Evolutionary conservation across 1,140 invertebrate genomes (phyloP), one percentile per base, ranked within the genome.

Genomic region (Himalopsyche phryganea): DNA sequence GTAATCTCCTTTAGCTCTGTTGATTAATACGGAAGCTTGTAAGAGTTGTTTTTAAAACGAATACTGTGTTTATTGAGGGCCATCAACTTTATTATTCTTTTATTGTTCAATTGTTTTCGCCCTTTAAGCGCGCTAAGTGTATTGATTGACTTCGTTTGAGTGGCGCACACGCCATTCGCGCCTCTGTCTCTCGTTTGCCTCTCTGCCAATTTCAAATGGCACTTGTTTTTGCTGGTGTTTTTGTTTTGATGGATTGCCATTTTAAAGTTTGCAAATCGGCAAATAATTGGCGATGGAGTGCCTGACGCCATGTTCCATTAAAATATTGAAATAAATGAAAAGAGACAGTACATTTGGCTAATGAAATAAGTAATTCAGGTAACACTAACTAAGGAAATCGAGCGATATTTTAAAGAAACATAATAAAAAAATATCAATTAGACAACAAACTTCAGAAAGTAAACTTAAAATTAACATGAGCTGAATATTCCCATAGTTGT

Each of bases 81-180:
- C 61, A 63, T 63, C 61, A 63, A 45, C 57, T 63, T 63, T 63
- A 63, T 59, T 59, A 59, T 63, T 59, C 33, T 60, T 63, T 63
- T 63, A 63, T 63, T 63, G 53, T 57, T 57, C 57, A 56, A 63
- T 63, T 63, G 61, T 63, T 63, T 63, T 63, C 61, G 61, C 61
- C 56, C 48, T 48, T 56, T 63, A 58, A 63, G 54, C 56, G 50
- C 46, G 40, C 40, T 45, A 33, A 45, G 44, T 55, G 33, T 52
- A 63, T 59, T 49, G 60, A 63, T 63, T 63, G 49, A 41, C 56
- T 63, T 63, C 59, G 56, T 63, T 59, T 56, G 56, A 40, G 50
- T 28, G 54, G 35, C 35, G 35, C 6, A 15, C 13, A 45, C 18
- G 13, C 42, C 5, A 52, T 11, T 20, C 14, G 19, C 15, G 45